These are phyloP conservation scores for Eristalinus sepulchralis DNA, from an alignment of 2,888 invertebrate species.

Conservation along the genomic window DNA sequence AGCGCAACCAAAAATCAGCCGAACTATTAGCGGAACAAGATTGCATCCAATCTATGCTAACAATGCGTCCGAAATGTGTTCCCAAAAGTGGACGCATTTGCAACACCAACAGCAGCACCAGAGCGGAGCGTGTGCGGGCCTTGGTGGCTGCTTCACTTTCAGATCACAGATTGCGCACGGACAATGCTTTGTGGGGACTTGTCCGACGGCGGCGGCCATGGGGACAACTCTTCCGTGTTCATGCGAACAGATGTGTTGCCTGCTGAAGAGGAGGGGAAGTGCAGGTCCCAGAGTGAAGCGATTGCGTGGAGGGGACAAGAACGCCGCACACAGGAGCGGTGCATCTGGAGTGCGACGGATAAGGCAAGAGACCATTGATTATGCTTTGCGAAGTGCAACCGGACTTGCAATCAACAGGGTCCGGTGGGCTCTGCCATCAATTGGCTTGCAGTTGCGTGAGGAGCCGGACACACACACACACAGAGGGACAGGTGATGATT, in stretches of 20 bases:
- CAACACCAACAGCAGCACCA: conserved; percentile 46
- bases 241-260: conserved; percentile 48
- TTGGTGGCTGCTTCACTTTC: conserved; percentile 51
- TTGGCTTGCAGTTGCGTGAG: background rate
- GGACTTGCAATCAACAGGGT: background rate
- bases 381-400: background rate
- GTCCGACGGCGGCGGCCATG: conserved; percentile 6
- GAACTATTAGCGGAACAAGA: conserved; percentile 66
- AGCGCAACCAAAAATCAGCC: conserved; percentile 48
- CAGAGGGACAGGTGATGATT: too few relatives aligned
- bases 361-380: background rate
- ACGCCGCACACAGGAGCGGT: background rate
- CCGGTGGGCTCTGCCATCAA: background rate
- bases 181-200: conserved; percentile 41
- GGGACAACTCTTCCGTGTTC: conserved; percentile 63
- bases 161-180: conserved; percentile 62
- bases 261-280: too few relatives aligned
- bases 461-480: background rate
- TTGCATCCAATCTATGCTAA: conserved; percentile 69
- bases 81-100: conserved; percentile 61
- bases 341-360: background rate
- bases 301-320: background rate
- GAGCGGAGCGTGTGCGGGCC: conserved; percentile 24
- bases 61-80: conserved; percentile 69
- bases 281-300: background rate